Percentiles rank a stretch among this genome's conserved stretches.
Evolutionary conservation across 2,113 vertebrate species (phyloP).

Genomic region (Platanista minor): DNA sequence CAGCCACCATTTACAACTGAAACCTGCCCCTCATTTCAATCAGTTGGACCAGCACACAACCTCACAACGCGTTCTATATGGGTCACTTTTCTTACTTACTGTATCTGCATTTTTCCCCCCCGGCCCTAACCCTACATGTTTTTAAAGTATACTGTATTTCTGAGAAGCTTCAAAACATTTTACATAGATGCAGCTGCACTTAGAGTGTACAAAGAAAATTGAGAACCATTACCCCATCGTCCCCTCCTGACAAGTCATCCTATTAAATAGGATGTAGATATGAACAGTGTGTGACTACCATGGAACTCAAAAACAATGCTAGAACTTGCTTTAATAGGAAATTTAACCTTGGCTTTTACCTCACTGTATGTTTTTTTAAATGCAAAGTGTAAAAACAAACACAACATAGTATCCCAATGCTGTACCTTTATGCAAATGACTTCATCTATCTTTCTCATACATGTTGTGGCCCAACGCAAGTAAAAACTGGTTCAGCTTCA

Average conservation of each 20-base stretch:
- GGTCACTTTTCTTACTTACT: constrained; percentile 44
- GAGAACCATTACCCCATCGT: constrained; percentile 64
- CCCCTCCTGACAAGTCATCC: constrained; percentile 53
- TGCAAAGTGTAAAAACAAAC: not conserved
- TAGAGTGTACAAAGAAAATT: constrained; percentile 71
- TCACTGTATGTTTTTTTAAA: not conserved
- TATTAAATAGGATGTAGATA: constrained; percentile 55
- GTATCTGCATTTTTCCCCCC: not conserved
- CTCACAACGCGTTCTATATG: constrained; percentile 44
- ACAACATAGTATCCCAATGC: constrained; percentile 43
- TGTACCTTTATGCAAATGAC: constrained; percentile 74
- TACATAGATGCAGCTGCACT: constrained; percentile 64
- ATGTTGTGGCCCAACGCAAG: not conserved
- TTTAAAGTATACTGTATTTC: constrained; percentile 65
- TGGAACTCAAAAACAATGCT: constrained; percentile 59
- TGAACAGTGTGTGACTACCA: constrained; percentile 42
- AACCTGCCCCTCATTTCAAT: too few relatives aligned
- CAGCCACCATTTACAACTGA: too few relatives aligned
- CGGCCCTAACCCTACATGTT: not conserved
- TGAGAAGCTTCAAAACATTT: constrained; percentile 68
- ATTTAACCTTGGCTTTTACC: constrained; percentile 61
- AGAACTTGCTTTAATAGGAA: constrained; percentile 61
- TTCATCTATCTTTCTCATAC: constrained; percentile 63
- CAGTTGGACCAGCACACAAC: constrained; percentile 55
- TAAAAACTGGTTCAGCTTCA: not conserved